Percentiles rank a stretch among this genome's conserved stretches.
phyloP scores from a whole-genome alignment of 53 echinoderm and acorn worm species.

The Luidia sarsii region DNA sequence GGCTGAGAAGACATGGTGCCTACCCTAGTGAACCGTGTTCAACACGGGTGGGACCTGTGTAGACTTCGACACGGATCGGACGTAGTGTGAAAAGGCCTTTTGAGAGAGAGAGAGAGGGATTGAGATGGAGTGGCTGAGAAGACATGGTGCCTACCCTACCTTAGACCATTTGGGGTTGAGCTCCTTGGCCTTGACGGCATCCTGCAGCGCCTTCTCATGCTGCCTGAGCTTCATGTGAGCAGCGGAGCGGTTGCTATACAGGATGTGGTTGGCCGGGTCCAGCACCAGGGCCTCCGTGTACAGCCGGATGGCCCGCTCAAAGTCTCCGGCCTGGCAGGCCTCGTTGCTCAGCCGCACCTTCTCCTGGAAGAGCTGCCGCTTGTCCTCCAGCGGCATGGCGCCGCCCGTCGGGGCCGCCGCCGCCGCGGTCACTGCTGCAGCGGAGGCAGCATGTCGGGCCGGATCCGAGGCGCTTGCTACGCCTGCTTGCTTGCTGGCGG shows the following conservation, averaged over 20 bases:
- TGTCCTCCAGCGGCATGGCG: constrained; percentile 74
- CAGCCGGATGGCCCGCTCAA: constrained; percentile 81
- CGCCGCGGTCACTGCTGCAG: too few species aligned
- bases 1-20: too few species aligned
- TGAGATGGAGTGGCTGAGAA: not conserved
- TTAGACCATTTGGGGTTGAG: constrained; percentile 98
- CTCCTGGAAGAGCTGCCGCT: constrained; percentile 91
- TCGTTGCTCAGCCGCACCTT: constrained; percentile 96
- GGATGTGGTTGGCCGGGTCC: constrained; percentile 92
- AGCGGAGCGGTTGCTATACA: constrained; percentile 97
- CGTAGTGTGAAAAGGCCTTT: too few species aligned
- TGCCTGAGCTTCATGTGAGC: constrained; percentile 95
- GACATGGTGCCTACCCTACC: too few species aligned
- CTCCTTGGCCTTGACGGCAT: constrained; percentile 90
- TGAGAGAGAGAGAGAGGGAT: too few species aligned
- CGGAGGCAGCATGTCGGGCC: too few species aligned
- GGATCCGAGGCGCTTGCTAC: too few species aligned
- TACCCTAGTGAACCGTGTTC: too few species aligned
- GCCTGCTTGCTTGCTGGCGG: not conserved
- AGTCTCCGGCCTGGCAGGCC: constrained; percentile 93
- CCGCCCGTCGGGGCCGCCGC: not conserved
- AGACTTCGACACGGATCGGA: too few species aligned
- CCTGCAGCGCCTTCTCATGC: constrained; percentile 94
- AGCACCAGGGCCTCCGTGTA: constrained; percentile 93
- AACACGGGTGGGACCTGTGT: too few species aligned